phyloP scores from a whole-genome alignment of 2,113 vertebrate genomes.

The Mystacornis crossleyi region DNA sequence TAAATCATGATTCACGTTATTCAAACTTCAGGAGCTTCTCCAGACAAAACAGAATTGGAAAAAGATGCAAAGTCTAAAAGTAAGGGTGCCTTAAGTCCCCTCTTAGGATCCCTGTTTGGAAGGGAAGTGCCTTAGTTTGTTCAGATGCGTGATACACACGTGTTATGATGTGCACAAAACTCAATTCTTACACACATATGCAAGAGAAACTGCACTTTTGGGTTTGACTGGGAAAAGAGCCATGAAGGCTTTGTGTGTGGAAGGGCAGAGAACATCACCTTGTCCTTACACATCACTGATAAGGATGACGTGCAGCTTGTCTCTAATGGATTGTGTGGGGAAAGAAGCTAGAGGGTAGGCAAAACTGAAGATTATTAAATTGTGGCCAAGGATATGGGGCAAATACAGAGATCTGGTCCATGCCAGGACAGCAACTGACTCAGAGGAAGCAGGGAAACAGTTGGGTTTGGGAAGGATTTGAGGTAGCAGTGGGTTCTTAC shows the following conservation, averaged over 20 bases:
- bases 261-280: background rate
- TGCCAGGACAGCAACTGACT: background rate
- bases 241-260: fast-evolving
- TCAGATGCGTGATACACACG: background rate
- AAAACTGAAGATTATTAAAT: background rate
- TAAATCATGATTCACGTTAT: background rate
- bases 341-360: background rate
- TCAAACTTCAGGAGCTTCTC: background rate
- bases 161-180: background rate
- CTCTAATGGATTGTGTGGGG: background rate
- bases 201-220: background rate
- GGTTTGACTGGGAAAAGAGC: background rate
- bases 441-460: background rate
- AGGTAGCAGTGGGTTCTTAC: background rate
- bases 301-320: background rate
- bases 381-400: background rate
- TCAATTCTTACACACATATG: background rate
- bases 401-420: background rate
- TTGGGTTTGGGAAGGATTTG: background rate
- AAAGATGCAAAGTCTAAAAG: background rate
- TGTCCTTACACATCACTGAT: background rate
- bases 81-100: background rate
- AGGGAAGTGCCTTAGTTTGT: background rate
- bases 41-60: background rate
- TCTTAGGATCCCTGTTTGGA: background rate